These are phyloP conservation scores for Chironomus riparius DNA, from an alignment of 2,888 invertebrate species.

Conservation along the genomic window DNA sequence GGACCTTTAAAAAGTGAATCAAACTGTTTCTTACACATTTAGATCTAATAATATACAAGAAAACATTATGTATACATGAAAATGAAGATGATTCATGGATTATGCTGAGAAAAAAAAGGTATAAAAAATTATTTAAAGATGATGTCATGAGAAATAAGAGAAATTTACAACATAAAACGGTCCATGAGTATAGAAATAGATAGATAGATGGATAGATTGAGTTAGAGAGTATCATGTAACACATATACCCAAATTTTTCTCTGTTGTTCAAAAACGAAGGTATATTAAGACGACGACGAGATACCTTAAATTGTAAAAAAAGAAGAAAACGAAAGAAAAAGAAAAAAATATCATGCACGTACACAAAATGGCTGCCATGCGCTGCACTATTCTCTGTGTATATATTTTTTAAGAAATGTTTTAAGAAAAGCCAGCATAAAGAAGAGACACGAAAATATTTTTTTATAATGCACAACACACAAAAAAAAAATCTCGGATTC, in stretches of 20 bases:
- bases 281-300: neutral
- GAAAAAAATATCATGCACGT: neutral
- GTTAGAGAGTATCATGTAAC: conserved; percentile 19
- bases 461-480: neutral
- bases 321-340: neutral
- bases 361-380: conserved; percentile 21
- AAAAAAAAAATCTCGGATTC: conserved; percentile 15
- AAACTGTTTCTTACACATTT: neutral
- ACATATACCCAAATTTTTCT: neutral
- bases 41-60: neutral
- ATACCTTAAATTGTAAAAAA: neutral
- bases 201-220: neutral
- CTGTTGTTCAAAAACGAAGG: conserved; percentile 6
- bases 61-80: neutral
- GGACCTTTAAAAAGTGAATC: neutral
- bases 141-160: conserved; percentile 5
- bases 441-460: conserved; percentile 17
- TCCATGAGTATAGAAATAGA: neutral
- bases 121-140: neutral
- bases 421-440: conserved; percentile 14
- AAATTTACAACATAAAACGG: neutral
- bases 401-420: neutral
- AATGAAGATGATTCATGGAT: neutral
- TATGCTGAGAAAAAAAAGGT: neutral
- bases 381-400: neutral